Conservation (phyloP, 2,797 vertebrate genomes). For the Botia almorhae region DNA sequence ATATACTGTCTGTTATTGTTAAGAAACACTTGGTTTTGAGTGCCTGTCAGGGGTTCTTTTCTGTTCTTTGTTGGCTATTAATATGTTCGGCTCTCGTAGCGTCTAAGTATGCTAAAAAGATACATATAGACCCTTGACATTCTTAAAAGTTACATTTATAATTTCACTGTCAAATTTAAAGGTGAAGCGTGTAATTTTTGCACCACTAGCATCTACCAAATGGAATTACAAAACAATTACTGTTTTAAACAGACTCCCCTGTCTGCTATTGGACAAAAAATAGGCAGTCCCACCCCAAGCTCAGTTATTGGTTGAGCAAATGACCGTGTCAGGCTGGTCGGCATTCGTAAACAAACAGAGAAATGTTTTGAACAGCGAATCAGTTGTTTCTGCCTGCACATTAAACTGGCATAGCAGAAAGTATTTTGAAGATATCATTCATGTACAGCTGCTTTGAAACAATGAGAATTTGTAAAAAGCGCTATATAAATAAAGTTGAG, state of each 20-base stretch:
- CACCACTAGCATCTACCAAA: neutral
- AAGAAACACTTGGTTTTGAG: slow-evolving; percentile 45
- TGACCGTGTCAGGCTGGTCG: too few species aligned
- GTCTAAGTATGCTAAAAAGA: slow-evolving; percentile 30
- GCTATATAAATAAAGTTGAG: too few species aligned
- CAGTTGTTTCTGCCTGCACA: neutral
- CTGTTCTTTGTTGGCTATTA: slow-evolving; percentile 63
- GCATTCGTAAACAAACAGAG: too few species aligned
- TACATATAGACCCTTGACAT: slow-evolving; percentile 11
- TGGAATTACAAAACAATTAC: neutral
- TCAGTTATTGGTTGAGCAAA: neutral
- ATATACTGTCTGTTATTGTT: slow-evolving; percentile 46
- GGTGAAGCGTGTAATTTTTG: slow-evolving; percentile 12
- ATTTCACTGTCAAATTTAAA: slow-evolving; percentile 4
- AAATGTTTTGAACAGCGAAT: slow-evolving; percentile 6
- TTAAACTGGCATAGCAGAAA: neutral
- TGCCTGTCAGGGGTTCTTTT: slow-evolving; percentile 56
- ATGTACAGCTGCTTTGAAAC: too few species aligned
- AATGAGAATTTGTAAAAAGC: too few species aligned
- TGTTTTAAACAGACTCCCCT: neutral
- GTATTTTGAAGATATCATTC: too few species aligned
- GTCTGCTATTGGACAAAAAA: neutral
- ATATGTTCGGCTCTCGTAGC: slow-evolving; percentile 55
- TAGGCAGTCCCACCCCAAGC: neutral
- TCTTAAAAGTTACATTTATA: slow-evolving; percentile 24